phyloP scores from a whole-genome alignment of 2,888 invertebrate species.

The Drosophila lacicola region DNA sequence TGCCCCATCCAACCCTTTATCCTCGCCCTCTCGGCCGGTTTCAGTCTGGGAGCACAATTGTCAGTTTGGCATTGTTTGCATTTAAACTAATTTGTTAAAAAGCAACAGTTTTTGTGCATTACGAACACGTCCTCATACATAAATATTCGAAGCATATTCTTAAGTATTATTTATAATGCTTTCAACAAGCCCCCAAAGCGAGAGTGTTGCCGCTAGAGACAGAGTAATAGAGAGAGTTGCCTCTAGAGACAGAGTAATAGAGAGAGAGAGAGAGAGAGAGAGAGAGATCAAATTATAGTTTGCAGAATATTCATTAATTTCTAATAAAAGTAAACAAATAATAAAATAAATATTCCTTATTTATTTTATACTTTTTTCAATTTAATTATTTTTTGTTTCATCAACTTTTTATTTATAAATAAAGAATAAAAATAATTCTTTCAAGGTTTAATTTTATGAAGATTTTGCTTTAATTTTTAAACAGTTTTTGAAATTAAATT shows the following conservation, averaged over 20 bases:
- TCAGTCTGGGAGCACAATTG: slow-evolving; percentile 41
- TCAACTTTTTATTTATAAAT: no score
- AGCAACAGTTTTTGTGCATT: slow-evolving; percentile 56
- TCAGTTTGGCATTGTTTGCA: slow-evolving; percentile 62
- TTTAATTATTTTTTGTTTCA: no score
- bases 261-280: neutral
- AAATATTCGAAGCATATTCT: slow-evolving; percentile 41
- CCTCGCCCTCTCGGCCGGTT: slow-evolving; percentile 1
- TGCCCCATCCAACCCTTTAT: neutral
- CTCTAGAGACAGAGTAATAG: neutral
- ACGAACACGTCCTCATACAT: slow-evolving; percentile 62
- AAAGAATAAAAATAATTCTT: no score
- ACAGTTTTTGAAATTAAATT: no score
- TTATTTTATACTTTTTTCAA: no score
- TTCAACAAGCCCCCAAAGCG: neutral
- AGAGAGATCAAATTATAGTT: no score
- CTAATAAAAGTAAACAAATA: no score
- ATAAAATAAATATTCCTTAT: no score
- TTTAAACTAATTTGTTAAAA: slow-evolving; percentile 69
- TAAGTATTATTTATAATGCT: slow-evolving; percentile 16
- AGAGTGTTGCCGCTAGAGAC: neutral
- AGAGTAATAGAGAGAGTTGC: neutral
- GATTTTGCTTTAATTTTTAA: no score
- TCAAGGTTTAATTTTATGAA: no score
- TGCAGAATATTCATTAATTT: no score